Percentiles rank a stretch among this genome's conserved stretches.
phyloP scores from a whole-genome alignment of 2,797 vertebrate species.

The Danio jaintianensis region DNA sequence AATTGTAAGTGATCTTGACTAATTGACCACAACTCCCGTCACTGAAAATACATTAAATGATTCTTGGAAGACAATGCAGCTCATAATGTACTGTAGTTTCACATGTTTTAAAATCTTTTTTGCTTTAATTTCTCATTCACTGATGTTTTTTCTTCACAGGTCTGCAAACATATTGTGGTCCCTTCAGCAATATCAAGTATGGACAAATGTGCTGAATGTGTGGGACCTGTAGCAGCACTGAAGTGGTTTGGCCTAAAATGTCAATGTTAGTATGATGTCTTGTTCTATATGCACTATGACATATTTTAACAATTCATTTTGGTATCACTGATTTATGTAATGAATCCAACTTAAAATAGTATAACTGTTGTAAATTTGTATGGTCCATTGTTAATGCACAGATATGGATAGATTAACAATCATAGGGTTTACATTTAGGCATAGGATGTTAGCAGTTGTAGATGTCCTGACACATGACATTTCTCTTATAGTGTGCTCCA shows the following conservation, averaged over 20 bases:
- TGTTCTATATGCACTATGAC: background rate
- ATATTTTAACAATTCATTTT: background rate
- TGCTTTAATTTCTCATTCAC: background rate
- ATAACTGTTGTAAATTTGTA: background rate
- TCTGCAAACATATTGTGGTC: conserved; percentile 15
- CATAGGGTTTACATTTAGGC: background rate
- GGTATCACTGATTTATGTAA: background rate
- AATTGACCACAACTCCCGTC: too few relatives aligned
- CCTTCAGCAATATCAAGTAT: conserved; percentile 8
- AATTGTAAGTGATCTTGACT: too few relatives aligned
- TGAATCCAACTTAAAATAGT: background rate
- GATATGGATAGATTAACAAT: background rate
- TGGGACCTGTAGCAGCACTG: conserved; percentile 24
- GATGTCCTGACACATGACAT: background rate
- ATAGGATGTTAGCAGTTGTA: background rate
- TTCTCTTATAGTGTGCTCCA: conserved; percentile 38
- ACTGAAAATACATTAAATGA: too few relatives aligned
- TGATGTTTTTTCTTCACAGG: conserved; percentile 4
- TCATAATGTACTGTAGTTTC: too few relatives aligned
- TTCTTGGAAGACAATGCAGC: too few relatives aligned
- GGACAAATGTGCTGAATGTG: conserved; percentile 32
- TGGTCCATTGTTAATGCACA: background rate
- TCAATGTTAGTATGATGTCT: conserved; percentile 22
- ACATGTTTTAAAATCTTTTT: background rate
- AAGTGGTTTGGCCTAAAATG: conserved; percentile 27